These are phyloP conservation scores for Digitonthophagus gazella DNA, from an alignment of 2,888 invertebrate species.

Conservation along the genomic window DNA sequence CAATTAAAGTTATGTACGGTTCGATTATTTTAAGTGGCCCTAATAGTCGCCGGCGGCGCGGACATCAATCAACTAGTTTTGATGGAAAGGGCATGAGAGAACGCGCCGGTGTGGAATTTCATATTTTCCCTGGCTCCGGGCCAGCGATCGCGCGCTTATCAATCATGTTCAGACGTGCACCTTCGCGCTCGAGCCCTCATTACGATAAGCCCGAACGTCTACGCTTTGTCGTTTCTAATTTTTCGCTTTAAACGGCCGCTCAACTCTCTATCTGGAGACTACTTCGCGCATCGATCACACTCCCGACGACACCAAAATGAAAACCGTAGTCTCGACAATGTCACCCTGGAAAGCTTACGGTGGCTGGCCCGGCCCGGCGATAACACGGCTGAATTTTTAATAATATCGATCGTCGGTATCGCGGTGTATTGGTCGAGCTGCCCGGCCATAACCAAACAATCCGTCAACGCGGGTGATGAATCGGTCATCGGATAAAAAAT, in stretches of 20 bases:
- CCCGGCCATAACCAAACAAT: not conserved
- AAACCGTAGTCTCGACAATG: no score
- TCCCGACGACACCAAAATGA: not conserved
- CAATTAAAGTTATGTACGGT: not conserved
- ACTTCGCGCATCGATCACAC: not conserved
- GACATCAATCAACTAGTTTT: not conserved
- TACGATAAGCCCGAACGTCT: not conserved
- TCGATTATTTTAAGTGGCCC: not conserved
- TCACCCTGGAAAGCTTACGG: not conserved
- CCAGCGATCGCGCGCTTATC: not conserved
- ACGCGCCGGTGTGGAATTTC: not conserved
- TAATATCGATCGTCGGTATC: not conserved
- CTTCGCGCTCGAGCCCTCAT: not conserved
- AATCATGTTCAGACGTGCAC: not conserved
- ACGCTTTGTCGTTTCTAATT: not conserved
- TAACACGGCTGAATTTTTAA: not conserved
- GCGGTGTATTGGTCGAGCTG: not conserved
- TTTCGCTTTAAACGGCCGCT: not conserved
- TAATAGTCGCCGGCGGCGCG: not conserved
- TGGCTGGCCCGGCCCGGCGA: not conserved
- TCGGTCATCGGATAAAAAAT: not conserved
- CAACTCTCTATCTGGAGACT: no score
- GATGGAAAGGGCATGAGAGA: not conserved
- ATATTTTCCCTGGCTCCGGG: not conserved
- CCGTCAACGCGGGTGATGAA: not conserved